Base-by-base conservation (phyloP, 1,140 invertebrate species). In the Gryon sp. region DNA sequence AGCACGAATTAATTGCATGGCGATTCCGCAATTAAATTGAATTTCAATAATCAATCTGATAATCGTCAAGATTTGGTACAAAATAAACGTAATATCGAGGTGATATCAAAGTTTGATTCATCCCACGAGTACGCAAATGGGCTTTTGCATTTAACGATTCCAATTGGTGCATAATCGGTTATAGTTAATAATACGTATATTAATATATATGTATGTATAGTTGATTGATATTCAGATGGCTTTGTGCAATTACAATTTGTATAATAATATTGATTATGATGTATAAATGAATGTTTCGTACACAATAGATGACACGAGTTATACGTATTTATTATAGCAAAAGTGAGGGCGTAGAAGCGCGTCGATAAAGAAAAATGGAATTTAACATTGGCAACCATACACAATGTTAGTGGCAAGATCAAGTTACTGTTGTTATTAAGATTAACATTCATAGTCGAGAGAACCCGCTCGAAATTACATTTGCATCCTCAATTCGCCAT, bases 281-380 rank as follows among this genome's bases (percentile, higher is more conserved):
- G 72, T 74, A 74, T 60, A 74, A 74, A 74, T 74, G 70, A 74
- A 74, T 73, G 76, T 77, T 66, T 72, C 63, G 76, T 68, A 73
- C 76, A 72, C 55, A 62, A 68, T 78, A 73, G 76, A 75, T 78
- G 43, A 78, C 69, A 63, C 55, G 57, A 74, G 38, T 73, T 68
- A 65, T 78, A 63, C 57, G 69, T 78, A 74, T 69, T 78, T 63
- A 73, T 78, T 69, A 78, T 78, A 73, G 76, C 76, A 72, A 78
- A 45, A 74, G 76, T 59, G 63, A 78, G 69, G n/a, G 69, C 68
- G 36, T 78, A 73, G 76, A 78, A 30, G 63, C 57, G 69, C 62
- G 69, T 65, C 40, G 65, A 57, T 68, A 69, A 73, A 63, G 66
- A 55, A 78, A 73, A 60, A 38, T 69, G 69, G 69, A 78, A 68